phyloP scores from a whole-genome alignment of 2,888 invertebrate species.

The Tinea trinotella region DNA sequence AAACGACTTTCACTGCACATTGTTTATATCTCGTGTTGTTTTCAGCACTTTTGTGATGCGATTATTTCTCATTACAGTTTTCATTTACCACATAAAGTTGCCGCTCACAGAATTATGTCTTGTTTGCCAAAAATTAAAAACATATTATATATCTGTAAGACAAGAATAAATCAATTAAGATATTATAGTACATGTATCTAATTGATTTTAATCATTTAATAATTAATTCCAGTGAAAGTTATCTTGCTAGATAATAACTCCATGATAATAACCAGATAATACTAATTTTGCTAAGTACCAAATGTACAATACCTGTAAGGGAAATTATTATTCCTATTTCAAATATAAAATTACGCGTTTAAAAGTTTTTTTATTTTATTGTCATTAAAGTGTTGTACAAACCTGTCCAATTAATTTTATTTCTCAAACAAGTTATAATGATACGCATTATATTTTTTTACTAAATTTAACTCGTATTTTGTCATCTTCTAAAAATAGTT shows the following conservation, averaged over 20 bases:
- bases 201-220: background rate
- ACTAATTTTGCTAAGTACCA: background rate
- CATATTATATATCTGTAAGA: background rate
- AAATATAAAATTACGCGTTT: background rate
- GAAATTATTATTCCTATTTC: background rate
- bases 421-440: conserved; percentile 6
- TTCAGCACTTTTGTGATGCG: background rate
- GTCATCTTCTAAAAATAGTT: conserved; percentile 13
- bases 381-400: background rate
- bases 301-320: background rate
- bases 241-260: background rate
- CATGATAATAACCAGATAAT: background rate
- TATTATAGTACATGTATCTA: background rate
- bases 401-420: conserved; percentile 8
- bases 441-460: conserved; percentile 13
- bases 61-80: background rate
- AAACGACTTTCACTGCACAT: conserved; percentile 3
- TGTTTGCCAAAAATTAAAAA: background rate
- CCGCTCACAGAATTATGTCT: background rate
- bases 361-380: background rate
- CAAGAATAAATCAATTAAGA: too few species aligned
- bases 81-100: background rate
- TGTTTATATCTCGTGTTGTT: conserved; percentile 4
- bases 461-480: conserved; percentile 10
- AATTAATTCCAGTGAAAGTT: conserved; percentile 1